phyloP scores from a whole-genome alignment of 1,140 invertebrate species.

The Drosophila melanogaster region Release_6_plus_ISO1_MT NT_033777.3:26320001-26320500 shows the following conservation, averaged over 20 bases:
- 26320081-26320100: conserved; percentile 10
- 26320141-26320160: conserved; percentile 7
- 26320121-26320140: conserved; percentile 22
- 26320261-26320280: conserved; percentile 54
- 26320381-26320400: conserved; percentile 56
- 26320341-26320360: conserved; percentile 56
- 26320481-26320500: conserved; percentile 45
- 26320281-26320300: conserved; percentile 62
- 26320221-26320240: conserved; percentile 22
- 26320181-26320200: conserved; percentile 5
- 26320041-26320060: conserved; percentile 22
- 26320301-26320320: conserved; percentile 56
- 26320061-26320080: conserved; percentile 46
- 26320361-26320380: conserved; percentile 69
- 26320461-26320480: conserved; percentile 12
- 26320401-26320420: conserved; percentile 64
- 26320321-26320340: conserved; percentile 41
- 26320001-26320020: conserved; percentile 25
- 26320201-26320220: conserved; percentile 23
- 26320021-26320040: conserved; percentile 30
- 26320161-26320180: conserved; percentile 3
- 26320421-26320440: conserved; percentile 56
- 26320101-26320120: conserved; percentile 33
- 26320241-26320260: conserved; percentile 51
- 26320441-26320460: conserved; percentile 23